Percentiles rank a stretch among this genome's conserved stretches.
phyloP scores from a whole-genome alignment of 2,113 vertebrate species.

The Procavia capensis region DNA sequence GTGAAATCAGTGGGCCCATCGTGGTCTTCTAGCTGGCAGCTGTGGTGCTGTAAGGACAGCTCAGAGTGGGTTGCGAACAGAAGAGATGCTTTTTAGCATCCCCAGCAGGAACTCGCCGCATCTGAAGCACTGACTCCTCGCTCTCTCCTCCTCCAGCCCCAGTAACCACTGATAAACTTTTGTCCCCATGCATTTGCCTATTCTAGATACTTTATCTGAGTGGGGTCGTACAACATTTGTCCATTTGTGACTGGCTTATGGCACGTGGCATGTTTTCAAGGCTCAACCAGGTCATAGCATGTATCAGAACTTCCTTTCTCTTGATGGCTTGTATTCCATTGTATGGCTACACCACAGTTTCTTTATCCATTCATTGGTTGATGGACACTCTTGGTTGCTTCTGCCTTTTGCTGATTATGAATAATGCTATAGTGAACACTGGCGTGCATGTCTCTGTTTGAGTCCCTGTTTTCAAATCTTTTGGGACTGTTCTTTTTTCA shows the following conservation, averaged over 20 bases:
- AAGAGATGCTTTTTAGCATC: neutral
- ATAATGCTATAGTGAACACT: neutral
- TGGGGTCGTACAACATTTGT: neutral
- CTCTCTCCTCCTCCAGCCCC: neutral
- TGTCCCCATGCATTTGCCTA: neutral
- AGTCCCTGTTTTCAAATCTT: neutral
- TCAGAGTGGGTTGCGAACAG: fast-evolving
- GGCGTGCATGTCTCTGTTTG: neutral
- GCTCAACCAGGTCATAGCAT: neutral
- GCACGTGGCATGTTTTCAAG: neutral
- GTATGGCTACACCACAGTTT: no score
- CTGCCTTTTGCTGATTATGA: neutral
- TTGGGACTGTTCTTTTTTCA: neutral
- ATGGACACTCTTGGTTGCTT: neutral
- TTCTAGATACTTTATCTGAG: neutral
- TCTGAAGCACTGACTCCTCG: neutral
- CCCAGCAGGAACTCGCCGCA: neutral
- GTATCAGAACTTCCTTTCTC: neutral
- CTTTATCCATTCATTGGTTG: neutral
- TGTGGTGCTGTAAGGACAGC: neutral
- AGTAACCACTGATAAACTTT: neutral
- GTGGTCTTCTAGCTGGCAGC: neutral
- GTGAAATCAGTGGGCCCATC: neutral
- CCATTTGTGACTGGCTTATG: neutral
- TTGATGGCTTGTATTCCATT: neutral